A percentile compares a stretch with the other conserved stretches of the same genome.
Evolutionary conservation across 2,888 invertebrate genomes (phyloP).

Genomic region (Nomada ferruginata): DNA sequence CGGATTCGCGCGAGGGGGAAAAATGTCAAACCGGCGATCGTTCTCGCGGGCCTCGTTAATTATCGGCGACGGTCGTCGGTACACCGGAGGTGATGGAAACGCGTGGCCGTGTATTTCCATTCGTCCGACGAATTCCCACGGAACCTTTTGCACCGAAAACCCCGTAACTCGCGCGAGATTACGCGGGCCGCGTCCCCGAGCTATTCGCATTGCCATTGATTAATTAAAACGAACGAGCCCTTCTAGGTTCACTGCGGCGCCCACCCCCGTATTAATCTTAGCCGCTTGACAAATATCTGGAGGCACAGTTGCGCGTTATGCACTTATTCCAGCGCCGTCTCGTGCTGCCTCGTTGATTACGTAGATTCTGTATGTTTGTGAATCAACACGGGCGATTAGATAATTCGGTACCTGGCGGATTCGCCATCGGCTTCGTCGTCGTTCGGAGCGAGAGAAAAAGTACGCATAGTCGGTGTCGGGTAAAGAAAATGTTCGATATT

Average conservation of each 20-base stretch:
- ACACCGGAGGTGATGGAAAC: not conserved
- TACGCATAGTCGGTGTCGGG: too few species aligned
- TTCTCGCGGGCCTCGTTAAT: not conserved
- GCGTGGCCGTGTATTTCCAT: not conserved
- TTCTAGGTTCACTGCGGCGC: not conserved
- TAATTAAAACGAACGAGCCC: conserved; percentile 48
- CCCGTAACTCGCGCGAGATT: conserved; percentile 33
- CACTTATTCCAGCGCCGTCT: too few species aligned
- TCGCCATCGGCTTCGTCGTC: not conserved
- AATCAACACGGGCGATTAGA: not conserved
- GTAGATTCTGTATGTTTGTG: too few species aligned
- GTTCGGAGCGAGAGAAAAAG: not conserved
- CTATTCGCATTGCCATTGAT: conserved; percentile 28
- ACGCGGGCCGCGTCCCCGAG: conserved; percentile 4
- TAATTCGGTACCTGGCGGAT: not conserved
- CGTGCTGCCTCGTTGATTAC: too few species aligned
- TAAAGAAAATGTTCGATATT: not conserved
- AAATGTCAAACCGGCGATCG: too few species aligned
- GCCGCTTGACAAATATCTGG: conserved; percentile 8
- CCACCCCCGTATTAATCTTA: conserved; percentile 5
- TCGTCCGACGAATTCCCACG: not conserved
- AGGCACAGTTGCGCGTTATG: not conserved
- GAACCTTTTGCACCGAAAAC: conserved; percentile 34
- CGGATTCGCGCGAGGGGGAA: not conserved
- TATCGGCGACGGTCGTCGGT: not conserved